Base-by-base conservation (phyloP, 1,140 invertebrate genomes). In the Proales similis region DNA sequence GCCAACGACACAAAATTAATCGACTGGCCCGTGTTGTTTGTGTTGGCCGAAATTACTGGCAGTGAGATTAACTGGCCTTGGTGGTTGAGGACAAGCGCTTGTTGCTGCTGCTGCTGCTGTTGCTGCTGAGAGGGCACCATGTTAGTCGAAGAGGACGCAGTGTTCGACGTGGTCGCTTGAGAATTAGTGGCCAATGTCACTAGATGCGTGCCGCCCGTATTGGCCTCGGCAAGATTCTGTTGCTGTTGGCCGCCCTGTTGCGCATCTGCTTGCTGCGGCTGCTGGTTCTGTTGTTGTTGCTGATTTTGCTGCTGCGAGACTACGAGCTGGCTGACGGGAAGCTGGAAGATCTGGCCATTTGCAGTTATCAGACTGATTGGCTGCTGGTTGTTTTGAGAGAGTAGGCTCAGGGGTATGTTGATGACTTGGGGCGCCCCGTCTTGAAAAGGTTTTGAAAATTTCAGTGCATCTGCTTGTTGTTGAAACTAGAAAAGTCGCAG, bases 341-440 rank as follows among this genome's bases (percentile, higher is more conserved):
- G 39, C 24, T 57, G 51, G 32, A 57, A 57, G 39, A 57, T 57
- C 19, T 57, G 51, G 0, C 51, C 51, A 27, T 57, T 57, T 26
- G 51, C 51, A 7, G 51, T 57, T 2, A 57, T 57, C 26, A 57
- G 45, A 3, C 26, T 30, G 0, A 57, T 57, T 14, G 51, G 51
- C 36, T 57, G 51, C 29, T 57, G 51, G 19, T 57, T 57, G 14
- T 36, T 27, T 26, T 57, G 51, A 17, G 51, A 57, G 14, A 57
- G 27, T 27, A 57, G 29, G 19, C 33, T 42, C n/a, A 57, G 36
- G 4, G 51, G 51, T 14, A 57, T 57, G n/a, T 57, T 57, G 39
- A 57, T 57, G 11, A 57, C 45, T 39, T 57, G 51, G 17, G 51
- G 45, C n/a, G 26, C 30, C 39, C 51, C 51, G n/a, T n/a, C n/a